Evolutionary conservation across 2,797 vertebrate species (phyloP), one percentile per base, ranked within the genome.

Genomic region (Lithobates sylvaticus): DNA sequence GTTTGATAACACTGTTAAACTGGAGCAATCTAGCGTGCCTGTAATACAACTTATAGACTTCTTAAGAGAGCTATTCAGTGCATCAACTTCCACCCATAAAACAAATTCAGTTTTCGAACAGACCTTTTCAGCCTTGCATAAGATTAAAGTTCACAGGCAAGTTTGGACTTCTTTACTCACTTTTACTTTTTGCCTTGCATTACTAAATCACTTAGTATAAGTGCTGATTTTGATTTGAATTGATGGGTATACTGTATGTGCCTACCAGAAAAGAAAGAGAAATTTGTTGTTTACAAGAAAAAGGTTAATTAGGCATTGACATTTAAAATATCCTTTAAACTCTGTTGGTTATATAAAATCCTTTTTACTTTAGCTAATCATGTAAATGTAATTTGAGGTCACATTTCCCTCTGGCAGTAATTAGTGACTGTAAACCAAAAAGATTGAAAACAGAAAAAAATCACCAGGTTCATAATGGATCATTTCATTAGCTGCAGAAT

Each of bases 271-370:
- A 44, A 47, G 54, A 70, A 76, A 65, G 29, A 75, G 70, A 65
- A 71, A n/a, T 70, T 44, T 72, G 68, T 78, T 87, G 65, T 78
- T 87, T 83, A 78, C 80, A 83, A 69, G 50, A 78, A 78, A 86
- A 87, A 87, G 80, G 85, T 83, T 87, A 87, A 87, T 83, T 83
- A 76, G 70, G 54, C 85, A 78, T 74, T 87, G 85, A 78, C 80
- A 83, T 87, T 87, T 78, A 73, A 64, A 78, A 87, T 78, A 83
- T 87, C 81, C 58, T 87, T 61, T 78, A 78, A 87, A 83, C 80
- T 83, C 54, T 21, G 36, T 32, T 83, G 85, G 80, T 73, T 86
- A 68, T 47, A 68, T 78, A 61, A 78, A 87, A 73, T 73, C 85
- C 73, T 68, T 58, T 82, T 78, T 83, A 78, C 39, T 78, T 78